A percentile compares a stretch with the other conserved stretches of the same genome.
Conservation (phyloP, 2,888 invertebrate genomes). For the Rugalucina vietnamica region DNA sequence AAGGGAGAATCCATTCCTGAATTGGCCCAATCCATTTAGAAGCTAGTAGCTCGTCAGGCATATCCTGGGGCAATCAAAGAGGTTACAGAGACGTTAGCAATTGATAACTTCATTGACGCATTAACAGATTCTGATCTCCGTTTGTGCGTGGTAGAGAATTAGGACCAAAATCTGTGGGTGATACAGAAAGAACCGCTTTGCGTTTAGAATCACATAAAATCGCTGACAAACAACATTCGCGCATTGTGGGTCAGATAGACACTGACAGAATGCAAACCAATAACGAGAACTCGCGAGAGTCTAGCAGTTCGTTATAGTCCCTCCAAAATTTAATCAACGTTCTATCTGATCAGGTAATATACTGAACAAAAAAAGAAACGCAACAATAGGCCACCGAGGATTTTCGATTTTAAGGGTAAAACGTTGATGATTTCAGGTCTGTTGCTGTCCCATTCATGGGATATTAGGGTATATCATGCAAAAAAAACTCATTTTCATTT, state of each 20-base stretch:
- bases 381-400: no score
- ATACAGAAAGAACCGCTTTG: background rate
- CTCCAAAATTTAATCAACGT: background rate
- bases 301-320: background rate
- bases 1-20: conserved; percentile 48
- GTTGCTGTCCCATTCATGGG: no score
- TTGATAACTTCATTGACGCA: conserved; percentile 39
- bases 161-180: background rate
- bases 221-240: background rate
- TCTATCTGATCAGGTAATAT: background rate
- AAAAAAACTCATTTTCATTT: no score
- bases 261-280: background rate
- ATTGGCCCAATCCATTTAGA: conserved; percentile 49
- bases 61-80: conserved; percentile 28
- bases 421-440: no score
- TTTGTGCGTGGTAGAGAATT: no score
- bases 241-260: background rate
- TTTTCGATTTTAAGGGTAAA: no score
- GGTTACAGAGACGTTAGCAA: conserved; percentile 28
- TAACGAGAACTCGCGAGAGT: background rate
- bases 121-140: background rate
- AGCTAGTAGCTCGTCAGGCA: conserved; percentile 37
- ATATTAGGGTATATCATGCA: no score
- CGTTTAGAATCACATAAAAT: background rate
- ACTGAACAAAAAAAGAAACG: no score